phyloP scores from a whole-genome alignment of 2,797 vertebrate genomes.

The Melanotaenia boesemani region DNA sequence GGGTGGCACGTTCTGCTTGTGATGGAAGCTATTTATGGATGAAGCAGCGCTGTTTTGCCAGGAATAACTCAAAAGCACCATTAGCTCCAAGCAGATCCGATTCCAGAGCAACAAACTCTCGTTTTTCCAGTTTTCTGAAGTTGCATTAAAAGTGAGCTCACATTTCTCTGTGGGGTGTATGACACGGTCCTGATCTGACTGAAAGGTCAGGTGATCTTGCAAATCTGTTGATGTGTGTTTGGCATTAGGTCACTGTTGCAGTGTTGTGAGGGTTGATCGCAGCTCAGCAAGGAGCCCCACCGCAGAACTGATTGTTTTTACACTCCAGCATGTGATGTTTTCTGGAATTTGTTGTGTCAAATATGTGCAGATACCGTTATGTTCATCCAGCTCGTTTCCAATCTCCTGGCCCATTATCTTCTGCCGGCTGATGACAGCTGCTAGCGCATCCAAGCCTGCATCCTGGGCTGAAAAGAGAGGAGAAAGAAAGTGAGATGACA shows the following conservation, averaged over 20 bases:
- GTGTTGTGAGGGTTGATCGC: constrained; percentile 42
- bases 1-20: constrained; percentile 28
- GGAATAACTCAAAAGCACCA: constrained; percentile 52
- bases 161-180: constrained; percentile 9
- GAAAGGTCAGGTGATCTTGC: constrained; percentile 36
- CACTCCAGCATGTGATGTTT: constrained; percentile 43
- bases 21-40: constrained; percentile 58
- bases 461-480: constrained; percentile 88
- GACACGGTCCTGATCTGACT: constrained; percentile 4
- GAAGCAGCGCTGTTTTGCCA: constrained; percentile 41
- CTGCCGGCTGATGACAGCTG: constrained; percentile 92
- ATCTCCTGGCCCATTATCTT: constrained; percentile 98
- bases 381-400: constrained; percentile 95
- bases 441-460: constrained; percentile 93
- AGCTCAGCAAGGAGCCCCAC: constrained; percentile 59
- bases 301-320: constrained; percentile 57
- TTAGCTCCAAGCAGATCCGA: constrained; percentile 54
- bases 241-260: constrained; percentile 20
- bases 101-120: constrained; percentile 43
- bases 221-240: constrained; percentile 14
- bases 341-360: constrained; percentile 53
- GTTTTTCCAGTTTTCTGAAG: constrained; percentile 19
- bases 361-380: constrained; percentile 87
- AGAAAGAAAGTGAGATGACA: constrained; percentile 6
- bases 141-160: constrained; percentile 20